These are phyloP conservation scores for Pelobates fuscus DNA, from an alignment of 2,113 vertebrate species.

Conservation along the genomic window DNA sequence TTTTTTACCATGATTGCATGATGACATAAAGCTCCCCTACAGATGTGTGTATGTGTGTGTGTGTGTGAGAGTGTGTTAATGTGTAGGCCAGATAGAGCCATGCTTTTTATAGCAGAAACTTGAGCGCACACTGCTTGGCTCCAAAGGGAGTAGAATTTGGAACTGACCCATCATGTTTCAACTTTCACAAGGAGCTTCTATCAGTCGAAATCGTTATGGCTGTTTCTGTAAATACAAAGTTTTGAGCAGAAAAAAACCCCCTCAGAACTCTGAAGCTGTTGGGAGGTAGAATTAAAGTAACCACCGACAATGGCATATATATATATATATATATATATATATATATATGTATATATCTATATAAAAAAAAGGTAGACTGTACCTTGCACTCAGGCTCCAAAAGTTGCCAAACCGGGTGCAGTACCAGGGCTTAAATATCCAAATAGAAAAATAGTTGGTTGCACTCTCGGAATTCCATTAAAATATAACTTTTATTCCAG, in stretches of 20 bases:
- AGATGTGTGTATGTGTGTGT: slow-evolving; percentile 3
- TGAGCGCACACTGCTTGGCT: slow-evolving; percentile 22
- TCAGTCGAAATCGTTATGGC: not conserved
- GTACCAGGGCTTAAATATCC: too few relatives aligned
- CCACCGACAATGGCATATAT: too few relatives aligned
- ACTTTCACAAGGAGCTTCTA: slow-evolving; percentile 6
- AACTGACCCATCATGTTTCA: slow-evolving; percentile 28
- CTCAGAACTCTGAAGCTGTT: not conserved
- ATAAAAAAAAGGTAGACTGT: too few relatives aligned
- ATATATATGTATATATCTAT: too few relatives aligned
- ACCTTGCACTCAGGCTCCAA: too few relatives aligned
- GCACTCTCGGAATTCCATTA: too few relatives aligned
- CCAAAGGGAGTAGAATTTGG: slow-evolving; percentile 24
- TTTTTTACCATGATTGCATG: slow-evolving; percentile 33
- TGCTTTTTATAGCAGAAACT: slow-evolving; percentile 42
- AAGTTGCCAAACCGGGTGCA: too few relatives aligned
- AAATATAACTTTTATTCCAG: too few relatives aligned
- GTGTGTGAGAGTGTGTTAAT: slow-evolving; percentile 4
- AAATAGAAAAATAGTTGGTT: too few relatives aligned
- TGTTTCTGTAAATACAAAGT: not conserved
- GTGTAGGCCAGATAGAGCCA: slow-evolving; percentile 4
- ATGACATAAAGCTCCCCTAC: slow-evolving; percentile 37
- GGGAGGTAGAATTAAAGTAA: too few relatives aligned
- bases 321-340: too few relatives aligned
- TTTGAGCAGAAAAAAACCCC: not conserved